Percentiles rank a stretch among this genome's conserved stretches.
These are phyloP conservation scores for Euzophera pinguis DNA, from an alignment of 2,888 invertebrate species.

Conservation along the genomic window DNA sequence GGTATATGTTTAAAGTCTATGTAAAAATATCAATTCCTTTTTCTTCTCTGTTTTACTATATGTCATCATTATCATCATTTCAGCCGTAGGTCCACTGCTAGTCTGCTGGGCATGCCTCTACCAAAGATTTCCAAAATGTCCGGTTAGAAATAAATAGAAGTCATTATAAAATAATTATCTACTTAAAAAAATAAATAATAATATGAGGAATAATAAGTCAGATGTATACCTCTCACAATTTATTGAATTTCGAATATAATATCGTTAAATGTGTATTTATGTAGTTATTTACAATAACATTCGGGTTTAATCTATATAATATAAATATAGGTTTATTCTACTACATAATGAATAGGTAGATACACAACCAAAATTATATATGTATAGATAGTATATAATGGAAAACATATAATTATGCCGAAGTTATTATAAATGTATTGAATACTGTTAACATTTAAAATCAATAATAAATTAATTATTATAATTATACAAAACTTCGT, in stretches of 20 bases:
- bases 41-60: too few relatives aligned
- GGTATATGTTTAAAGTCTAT: too few relatives aligned
- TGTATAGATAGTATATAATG: background rate
- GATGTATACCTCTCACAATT: conserved; percentile 43
- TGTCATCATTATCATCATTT: too few relatives aligned
- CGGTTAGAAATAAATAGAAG: too few relatives aligned
- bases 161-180: background rate
- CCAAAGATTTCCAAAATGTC: too few relatives aligned
- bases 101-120: too few relatives aligned
- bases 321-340: conserved; percentile 45
- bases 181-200: background rate
- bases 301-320: conserved; percentile 54
- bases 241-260: conserved; percentile 69
- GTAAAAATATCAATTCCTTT: too few relatives aligned
- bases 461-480: conserved; percentile 22
- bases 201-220: conserved; percentile 23
- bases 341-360: conserved; percentile 46
- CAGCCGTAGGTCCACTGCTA: too few relatives aligned
- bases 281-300: conserved; percentile 65
- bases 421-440: background rate
- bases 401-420: background rate
- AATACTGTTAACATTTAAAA: conserved; percentile 29
- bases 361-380: conserved; percentile 48
- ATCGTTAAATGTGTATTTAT: conserved; percentile 41
- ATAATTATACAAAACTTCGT: conserved; percentile 31